Conservation (phyloP, 2,888 invertebrate species). For the Cantharis lateralis region DNA sequence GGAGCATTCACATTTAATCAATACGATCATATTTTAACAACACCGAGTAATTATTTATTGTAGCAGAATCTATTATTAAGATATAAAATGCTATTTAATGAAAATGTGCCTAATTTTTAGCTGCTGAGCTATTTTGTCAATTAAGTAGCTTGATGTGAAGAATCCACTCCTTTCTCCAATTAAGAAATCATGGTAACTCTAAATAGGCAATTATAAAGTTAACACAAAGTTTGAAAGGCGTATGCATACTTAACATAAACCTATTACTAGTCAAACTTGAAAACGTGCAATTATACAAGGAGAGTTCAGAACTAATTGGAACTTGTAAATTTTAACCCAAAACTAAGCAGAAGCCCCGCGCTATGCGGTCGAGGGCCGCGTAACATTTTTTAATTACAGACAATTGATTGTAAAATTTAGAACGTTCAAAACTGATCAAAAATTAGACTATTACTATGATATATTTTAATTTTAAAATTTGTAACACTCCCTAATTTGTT, state of each 20-base stretch:
- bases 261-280: neutral
- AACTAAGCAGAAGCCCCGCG: no score
- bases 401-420: no score
- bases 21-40: no score
- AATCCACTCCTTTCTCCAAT: neutral
- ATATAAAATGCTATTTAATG: neutral
- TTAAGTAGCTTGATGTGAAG: neutral
- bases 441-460: no score
- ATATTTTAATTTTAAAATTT: no score
- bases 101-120: neutral
- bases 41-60: no score
- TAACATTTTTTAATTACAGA: no score
- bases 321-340: neutral
- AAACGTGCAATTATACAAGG: neutral
- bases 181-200: neutral
- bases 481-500: no score
- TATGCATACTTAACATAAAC: neutral
- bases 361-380: no score
- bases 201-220: neutral
- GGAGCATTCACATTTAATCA: no score
- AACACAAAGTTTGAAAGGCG: neutral
- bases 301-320: neutral
- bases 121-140: neutral
- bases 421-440: no score
- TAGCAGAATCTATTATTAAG: neutral